Base-by-base conservation (phyloP, 2,797 vertebrate genomes). In the Acanthornis magna region DNA sequence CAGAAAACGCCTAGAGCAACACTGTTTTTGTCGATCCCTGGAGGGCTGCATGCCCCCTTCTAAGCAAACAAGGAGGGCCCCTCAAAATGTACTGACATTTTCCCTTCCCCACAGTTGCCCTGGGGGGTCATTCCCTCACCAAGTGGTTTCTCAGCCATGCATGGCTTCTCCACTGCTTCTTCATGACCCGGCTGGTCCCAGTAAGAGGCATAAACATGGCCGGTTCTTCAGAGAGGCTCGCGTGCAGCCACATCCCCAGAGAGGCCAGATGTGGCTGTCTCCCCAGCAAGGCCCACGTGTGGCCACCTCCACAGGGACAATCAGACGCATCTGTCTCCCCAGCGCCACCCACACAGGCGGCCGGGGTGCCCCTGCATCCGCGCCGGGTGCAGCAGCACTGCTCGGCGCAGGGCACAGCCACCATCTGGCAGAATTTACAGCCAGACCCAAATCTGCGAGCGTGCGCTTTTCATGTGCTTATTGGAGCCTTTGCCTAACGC, bases 331-430 rank as follows among this genome's bases (percentile, higher is more conserved):
- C 45, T 10, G 4, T 18, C 7, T 70, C n/a, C 19, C 32, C 30
- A n/a, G n/a, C 0, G 0, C 5, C 2, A 7, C 10, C 43, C 8
- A 11, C 58, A 32, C 26, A 32, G 1, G 12, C 3, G 0, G 19
- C 21, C 16, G 0, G 25, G 29, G 16, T 29, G 43, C 32, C 55
- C 38, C 30, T 15, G 18, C 42, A 14, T 14, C 84, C 7, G 0
- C 3, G 42, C 50, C 1, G 20, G 42, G 27, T 0, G 2, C 66
- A 29, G 32, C 3, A 0, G 38, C 5, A 1, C 8, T 2, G 22
- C 54, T 68, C 0, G 0, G 58, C 5, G 1, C 51, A 48, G 55
- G 86, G 36, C 36, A 43, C 19, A 47, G 67, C 38, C 7, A 2
- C 38, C 78, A 40, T 62, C 65, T 92, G 93, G 85, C 62, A 77